Conservation (phyloP, 2,797 vertebrate species). For the Ibycter americanus region DNA sequence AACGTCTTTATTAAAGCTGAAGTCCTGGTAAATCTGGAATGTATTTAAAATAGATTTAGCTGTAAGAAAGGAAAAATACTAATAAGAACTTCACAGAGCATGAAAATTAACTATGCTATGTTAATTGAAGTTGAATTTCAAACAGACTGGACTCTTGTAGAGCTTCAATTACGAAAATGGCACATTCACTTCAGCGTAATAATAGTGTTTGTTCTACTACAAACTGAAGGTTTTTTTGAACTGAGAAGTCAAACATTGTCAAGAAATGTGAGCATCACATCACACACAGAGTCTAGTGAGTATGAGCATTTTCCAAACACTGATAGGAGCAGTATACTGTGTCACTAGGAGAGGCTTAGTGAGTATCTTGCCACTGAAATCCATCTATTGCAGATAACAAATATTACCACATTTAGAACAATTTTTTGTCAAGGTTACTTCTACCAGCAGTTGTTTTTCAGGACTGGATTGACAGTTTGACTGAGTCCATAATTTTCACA, state of each 20-base stretch:
- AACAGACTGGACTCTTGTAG: neutral
- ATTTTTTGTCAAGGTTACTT: slow-evolving; percentile 65
- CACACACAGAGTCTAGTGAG: neutral
- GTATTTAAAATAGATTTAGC: neutral
- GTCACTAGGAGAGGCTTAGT: neutral
- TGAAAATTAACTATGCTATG: slow-evolving; percentile 8
- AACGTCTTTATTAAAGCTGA: slow-evolving; percentile 1
- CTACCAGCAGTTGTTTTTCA: slow-evolving; percentile 71
- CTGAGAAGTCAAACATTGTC: neutral
- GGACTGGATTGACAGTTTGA: slow-evolving; percentile 70
- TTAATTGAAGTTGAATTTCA: slow-evolving; percentile 28
- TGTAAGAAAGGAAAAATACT: neutral
- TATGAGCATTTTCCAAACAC: neutral
- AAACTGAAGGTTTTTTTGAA: neutral
- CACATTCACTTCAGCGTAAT: neutral
- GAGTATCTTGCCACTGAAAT: slow-evolving; percentile 36
- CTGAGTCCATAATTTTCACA: slow-evolving; percentile 76
- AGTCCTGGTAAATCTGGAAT: neutral
- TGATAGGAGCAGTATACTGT: neutral
- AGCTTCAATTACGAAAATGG: neutral
- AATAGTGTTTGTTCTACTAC: neutral
- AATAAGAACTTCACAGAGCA: neutral
- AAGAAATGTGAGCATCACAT: neutral
- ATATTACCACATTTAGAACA: slow-evolving; percentile 53
- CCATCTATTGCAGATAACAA: slow-evolving; percentile 55